Evolutionary conservation across 2,888 invertebrate species (phyloP).

Genomic region (Automeris io): DNA sequence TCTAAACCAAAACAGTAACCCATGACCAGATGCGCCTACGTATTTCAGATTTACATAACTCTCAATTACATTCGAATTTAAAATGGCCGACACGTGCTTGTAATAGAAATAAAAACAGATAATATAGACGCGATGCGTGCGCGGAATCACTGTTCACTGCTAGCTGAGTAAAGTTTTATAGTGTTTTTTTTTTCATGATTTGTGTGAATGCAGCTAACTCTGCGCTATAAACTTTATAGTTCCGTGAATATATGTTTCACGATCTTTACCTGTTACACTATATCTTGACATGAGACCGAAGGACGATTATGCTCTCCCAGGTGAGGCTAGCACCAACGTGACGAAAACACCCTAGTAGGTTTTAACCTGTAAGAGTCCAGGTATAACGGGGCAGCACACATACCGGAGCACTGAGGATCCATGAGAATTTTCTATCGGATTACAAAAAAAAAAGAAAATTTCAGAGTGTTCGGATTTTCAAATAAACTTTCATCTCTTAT

Average conservation of each 20-base stretch:
- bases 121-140: conserved; percentile 1
- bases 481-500: too few relatives aligned
- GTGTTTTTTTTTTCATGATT: not conserved
- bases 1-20: not conserved
- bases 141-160: conserved; percentile 1
- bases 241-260: conserved; percentile 3
- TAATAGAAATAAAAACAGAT: conserved; percentile 41
- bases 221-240: not conserved
- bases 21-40: conserved; percentile 3
- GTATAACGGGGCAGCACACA: too few relatives aligned
- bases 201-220: conserved; percentile 2
- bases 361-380: too few relatives aligned
- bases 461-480: too few relatives aligned
- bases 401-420: too few relatives aligned
- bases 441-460: too few relatives aligned
- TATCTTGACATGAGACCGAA: too few relatives aligned
- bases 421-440: too few relatives aligned
- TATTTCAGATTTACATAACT: conserved; percentile 40
- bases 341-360: too few relatives aligned
- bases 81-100: conserved; percentile 43
- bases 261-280: too few relatives aligned
- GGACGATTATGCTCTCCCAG: too few relatives aligned
- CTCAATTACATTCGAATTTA: conserved; percentile 50
- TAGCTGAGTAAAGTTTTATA: not conserved
- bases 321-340: too few relatives aligned